Evolutionary conservation across 2,113 vertebrate species (phyloP), one percentile per base, ranked within the genome.

Genomic region (Eubucco bourcierii): DNA sequence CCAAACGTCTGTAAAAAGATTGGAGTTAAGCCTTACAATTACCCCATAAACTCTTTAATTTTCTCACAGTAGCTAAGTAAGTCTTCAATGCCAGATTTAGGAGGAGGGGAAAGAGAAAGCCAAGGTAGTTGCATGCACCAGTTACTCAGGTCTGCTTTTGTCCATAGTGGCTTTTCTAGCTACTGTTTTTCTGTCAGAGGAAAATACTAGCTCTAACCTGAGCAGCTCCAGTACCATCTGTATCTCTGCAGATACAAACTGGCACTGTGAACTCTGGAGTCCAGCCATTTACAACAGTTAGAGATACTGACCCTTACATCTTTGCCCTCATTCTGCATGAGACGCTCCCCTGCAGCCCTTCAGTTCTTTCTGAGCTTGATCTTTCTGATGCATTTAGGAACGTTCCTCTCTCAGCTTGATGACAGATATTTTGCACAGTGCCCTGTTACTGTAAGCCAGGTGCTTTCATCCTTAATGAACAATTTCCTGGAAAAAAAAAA

Each of bases 381-480:
- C 52, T 13, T 71, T 67, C 92, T 93, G 70, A 59, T 94, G 65
- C 87, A 94, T 97, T 97, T 96, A 91, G 96, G 90, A 94, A 90
- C 75, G 83, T 55, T 94, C 87, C 92, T 97, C 92, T 71, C 60
- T 28, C 21, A 11, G 34, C 46, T 91, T 87, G 34, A 12, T 76
- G 94, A 95, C 95, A 96, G 94, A 82, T 87, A 55, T 52, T 96
- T 95, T 97, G 90, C 94, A 82, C 93, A 94, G 95, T 80, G 78
- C 72, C 70, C 73, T 96, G 33, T 98, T 98, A 95, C 98, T 91
- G 97, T 97, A 98, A 98, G 84, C 92, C 92, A 97, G 97, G 97
- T 97, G 96, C 96, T 98, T 97, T 97, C 95, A 96, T 87, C 86
- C 84, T 87, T 97, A 97, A 98, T 97, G 97, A 98, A 96, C 91